phyloP scores from a whole-genome alignment of 2,888 invertebrate species.

The Lasiommata megera region DNA sequence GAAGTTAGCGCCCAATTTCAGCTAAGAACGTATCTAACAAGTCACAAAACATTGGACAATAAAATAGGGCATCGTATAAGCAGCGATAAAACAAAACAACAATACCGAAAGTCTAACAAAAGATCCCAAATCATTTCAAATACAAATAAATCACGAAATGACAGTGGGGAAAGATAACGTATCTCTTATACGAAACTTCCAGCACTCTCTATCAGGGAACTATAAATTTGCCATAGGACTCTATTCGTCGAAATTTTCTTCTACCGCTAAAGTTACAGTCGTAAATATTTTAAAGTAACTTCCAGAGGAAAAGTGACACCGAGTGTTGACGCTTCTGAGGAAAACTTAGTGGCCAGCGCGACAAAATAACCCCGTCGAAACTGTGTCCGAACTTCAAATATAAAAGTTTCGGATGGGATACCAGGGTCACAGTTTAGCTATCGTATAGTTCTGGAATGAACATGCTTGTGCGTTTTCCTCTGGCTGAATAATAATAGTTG shows the following conservation, averaged over 20 bases:
- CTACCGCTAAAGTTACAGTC: conserved; percentile 58
- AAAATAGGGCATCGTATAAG: conserved; percentile 10
- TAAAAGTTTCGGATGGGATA: conserved; percentile 61
- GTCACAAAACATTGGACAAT: conserved; percentile 1
- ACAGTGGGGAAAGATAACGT: conserved; percentile 48
- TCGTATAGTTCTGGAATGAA: background rate
- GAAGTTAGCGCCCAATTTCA: background rate
- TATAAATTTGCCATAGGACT: conserved; percentile 65
- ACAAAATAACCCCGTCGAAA: conserved; percentile 72
- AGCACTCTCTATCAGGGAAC: conserved; percentile 59
- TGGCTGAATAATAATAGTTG: too few species aligned
- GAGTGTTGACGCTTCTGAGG: conserved; percentile 64
- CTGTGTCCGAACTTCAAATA: conserved; percentile 64
- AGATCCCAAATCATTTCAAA: conserved; percentile 49
- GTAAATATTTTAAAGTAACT: conserved; percentile 80
- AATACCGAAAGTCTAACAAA: conserved; percentile 21
- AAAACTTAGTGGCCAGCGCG: conserved; percentile 61
- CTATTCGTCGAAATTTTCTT: conserved; percentile 60
- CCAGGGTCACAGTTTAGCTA: conserved; percentile 34
- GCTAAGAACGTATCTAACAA: background rate
- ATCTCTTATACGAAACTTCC: conserved; percentile 60
- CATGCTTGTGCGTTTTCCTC: too few species aligned
- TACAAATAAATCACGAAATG: conserved; percentile 57
- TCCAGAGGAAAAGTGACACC: conserved; percentile 71
- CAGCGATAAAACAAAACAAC: conserved; percentile 27